Conservation (phyloP, 2,888 invertebrate genomes). For the Chrysolina oricalcia region DNA sequence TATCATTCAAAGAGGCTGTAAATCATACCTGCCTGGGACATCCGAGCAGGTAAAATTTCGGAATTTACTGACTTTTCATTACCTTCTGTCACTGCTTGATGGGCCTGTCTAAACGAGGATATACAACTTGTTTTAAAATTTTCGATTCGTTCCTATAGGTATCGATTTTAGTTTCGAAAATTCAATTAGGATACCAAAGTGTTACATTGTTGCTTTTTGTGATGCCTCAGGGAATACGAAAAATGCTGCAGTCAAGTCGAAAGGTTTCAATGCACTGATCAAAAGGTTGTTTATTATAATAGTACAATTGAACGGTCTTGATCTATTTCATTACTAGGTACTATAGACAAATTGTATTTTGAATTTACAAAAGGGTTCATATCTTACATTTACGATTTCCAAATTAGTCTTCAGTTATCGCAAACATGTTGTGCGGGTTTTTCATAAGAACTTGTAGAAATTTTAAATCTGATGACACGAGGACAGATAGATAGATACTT, state of each 20-base stretch:
- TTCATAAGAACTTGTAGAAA: too few species aligned
- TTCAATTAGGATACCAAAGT: constrained; percentile 3
- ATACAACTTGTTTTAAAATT: constrained; percentile 52
- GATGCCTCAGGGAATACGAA: background rate
- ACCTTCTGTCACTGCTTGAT: constrained; percentile 54
- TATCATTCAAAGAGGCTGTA: constrained; percentile 59
- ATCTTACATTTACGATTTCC: too few species aligned
- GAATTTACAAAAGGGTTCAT: too few species aligned
- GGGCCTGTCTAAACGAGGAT: constrained; percentile 42
- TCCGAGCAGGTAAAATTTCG: constrained; percentile 53
- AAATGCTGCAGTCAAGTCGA: background rate
- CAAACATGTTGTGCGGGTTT: too few species aligned
- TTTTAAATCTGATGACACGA: too few species aligned
- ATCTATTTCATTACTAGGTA: too few species aligned
- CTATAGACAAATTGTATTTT: too few species aligned
- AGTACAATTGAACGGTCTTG: too few species aligned
- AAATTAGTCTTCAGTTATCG: too few species aligned
- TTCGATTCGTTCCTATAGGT: constrained; percentile 19
- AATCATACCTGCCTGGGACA: constrained; percentile 56
- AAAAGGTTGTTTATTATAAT: too few species aligned
- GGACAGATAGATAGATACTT: too few species aligned
- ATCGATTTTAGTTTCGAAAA: background rate
- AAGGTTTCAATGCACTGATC: too few species aligned
- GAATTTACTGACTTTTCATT: constrained; percentile 58
- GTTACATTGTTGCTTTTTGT: background rate